Conservation (phyloP, 1,140 invertebrate species). For the Phthorimaea operculella region DNA sequence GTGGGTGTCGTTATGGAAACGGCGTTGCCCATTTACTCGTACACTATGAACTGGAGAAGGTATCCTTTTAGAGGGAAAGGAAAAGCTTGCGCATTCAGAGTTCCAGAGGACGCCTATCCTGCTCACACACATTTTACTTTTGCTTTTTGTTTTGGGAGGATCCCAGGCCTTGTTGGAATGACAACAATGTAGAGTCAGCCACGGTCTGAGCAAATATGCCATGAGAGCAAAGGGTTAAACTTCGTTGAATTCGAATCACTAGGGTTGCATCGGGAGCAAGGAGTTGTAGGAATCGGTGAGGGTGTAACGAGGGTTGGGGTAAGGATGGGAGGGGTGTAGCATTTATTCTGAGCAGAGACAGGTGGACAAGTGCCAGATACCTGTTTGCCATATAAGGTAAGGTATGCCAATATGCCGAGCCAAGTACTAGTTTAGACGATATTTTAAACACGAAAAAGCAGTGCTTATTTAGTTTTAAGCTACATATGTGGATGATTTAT, state of each 20-base stretch:
- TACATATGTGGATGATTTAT: too few relatives aligned
- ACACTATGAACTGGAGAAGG: conserved; percentile 30
- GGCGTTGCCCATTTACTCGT: conserved; percentile 43
- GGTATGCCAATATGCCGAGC: too few relatives aligned
- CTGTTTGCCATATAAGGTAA: too few relatives aligned
- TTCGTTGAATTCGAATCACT: conserved; percentile 7
- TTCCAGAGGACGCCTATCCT: too few relatives aligned
- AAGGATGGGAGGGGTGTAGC: neutral
- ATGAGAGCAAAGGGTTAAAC: conserved; percentile 14
- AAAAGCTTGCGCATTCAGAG: neutral
- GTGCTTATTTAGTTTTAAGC: too few relatives aligned
- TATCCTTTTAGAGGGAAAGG: conserved; percentile 15
- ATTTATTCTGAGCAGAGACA: neutral
- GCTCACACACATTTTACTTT: neutral
- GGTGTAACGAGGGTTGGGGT: neutral
- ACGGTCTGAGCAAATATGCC: neutral
- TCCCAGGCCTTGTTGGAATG: neutral
- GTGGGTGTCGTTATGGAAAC: conserved; percentile 56
- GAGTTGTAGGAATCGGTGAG: neutral
- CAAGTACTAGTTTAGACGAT: too few relatives aligned
- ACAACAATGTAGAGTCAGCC: conserved; percentile 4
- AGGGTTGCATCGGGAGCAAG: neutral
- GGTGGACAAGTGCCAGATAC: too few relatives aligned
- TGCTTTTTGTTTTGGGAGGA: neutral
- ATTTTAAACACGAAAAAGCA: too few relatives aligned